Evolutionary conservation across 2,797 vertebrate genomes (phyloP), one percentile per base, ranked within the genome.

Genomic region (Amblyopsis hoosieri): DNA sequence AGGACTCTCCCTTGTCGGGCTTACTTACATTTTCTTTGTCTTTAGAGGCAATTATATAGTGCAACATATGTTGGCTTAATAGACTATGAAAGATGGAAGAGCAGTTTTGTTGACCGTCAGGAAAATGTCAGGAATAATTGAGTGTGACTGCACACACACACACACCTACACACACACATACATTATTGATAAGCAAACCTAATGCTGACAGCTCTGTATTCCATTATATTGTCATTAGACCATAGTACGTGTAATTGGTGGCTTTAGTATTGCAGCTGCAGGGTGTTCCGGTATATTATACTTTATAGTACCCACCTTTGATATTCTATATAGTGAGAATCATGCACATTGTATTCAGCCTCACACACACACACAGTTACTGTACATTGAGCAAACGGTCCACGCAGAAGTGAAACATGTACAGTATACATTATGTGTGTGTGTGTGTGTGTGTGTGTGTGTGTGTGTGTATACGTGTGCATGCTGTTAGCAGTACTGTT

Each of bases 211-310:
- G 3, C 45, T 19, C 46, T 15, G 7, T 33, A 33, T 37, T 23
- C 15, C 48, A 61, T 51, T 60, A 60, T 60, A 10, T 37, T 51
- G 29, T 15, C 6, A 61, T 61, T 52, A 17, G 15, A 8, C n/a
- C 2, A 19, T 61, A 52, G 45, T 61, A 52, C 19, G 49, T 52
- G n/a, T 61, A 61, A 61, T 61, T 61, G 49, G 31, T 2, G 42
- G 1, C 12, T 61, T 52, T 17, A 31, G 52, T 52, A 15, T 17
- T 17, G 48, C 48, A 51, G 29, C 31, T 15, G 37, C 49, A 37
- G 14, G 23, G 31, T 11, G 15, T 12, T 49, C 51, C 19, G 49
- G 29, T 42, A 19, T 19, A 61, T 42, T 15, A 52, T 52, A 37
- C 48, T 51, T 60, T 37, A 51, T 42, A 19, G 47, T 8, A 12